Evolutionary conservation across 2,888 invertebrate species (phyloP), one percentile per base, ranked within the genome.

Genomic region (Caenorhabditis sp.): DNA sequence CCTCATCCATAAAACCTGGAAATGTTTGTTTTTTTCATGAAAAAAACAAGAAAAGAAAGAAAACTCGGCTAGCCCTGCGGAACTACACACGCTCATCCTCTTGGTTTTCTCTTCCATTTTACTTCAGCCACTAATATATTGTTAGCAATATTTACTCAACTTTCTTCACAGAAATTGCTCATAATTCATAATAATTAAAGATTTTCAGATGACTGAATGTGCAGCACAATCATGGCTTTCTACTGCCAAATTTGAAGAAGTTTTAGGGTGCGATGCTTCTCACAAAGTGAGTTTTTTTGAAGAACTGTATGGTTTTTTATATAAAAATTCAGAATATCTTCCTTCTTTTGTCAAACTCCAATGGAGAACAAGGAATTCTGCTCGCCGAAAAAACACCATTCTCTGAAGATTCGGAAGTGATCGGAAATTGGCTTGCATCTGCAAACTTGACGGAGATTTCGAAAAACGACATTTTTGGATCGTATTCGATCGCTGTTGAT

Each of bases 391-490:
- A 85, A 69, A 64, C 84, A 17, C 77, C 87, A 1, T 87, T 87
- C 60, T 74, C 77, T 0, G 87, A 87, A 56, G 76, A 80, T 5
- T 26, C 60, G 17, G 50, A 25, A 4, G 54, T 25, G 10, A 67
- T 78, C 14, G 57, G 58, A 12, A 36, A 63, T 38, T 61, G 76
- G 38, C 36, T 72, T n/a, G 50, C 63, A 10, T 53, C 56, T 17
- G 66, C 80, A 0, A 63, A 73, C n/a, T 67, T 85, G 26, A 71
- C 65, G 5, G 77, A 80, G 49, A 65, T 87, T 25, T 70, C 77
- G 0, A 61, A 76, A 36, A 87, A 87, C 56, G 84, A 85, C 59
- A 78, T 85, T 43, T 87, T 84, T 63, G 83, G 85, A 25, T 85
- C 79, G 49, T 87, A 81, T 53, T 59, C 67, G 12, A 63, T 75